Evolutionary conservation across 2,797 vertebrate genomes (phyloP).

Genomic region (Crocidura indochinensis): DNA sequence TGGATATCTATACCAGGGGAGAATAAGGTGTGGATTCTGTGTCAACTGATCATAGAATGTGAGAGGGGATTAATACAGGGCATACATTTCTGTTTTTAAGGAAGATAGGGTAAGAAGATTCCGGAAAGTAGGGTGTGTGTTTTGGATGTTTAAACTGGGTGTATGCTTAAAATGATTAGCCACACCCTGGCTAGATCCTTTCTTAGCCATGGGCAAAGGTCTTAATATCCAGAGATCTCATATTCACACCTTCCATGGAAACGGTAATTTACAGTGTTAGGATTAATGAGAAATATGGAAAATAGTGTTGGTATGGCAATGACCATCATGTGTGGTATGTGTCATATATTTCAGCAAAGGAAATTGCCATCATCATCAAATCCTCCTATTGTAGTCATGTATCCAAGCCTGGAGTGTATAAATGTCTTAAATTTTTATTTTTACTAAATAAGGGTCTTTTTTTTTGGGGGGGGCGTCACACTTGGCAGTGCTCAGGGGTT

Average conservation of each 20-base stretch:
- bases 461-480: too few species aligned
- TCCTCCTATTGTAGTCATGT: not conserved
- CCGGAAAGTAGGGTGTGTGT: too few species aligned
- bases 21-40: too few species aligned
- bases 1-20: too few species aligned
- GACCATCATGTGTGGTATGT: not conserved
- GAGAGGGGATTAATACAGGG: too few species aligned
- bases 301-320: not conserved
- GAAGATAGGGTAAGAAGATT: too few species aligned
- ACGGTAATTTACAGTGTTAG: not conserved
- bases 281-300: slow-evolving; percentile 43
- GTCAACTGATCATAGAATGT: too few species aligned
- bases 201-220: not conserved
- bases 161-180: too few species aligned
- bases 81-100: too few species aligned
- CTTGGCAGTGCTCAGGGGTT: too few species aligned
- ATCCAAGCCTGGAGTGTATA: not conserved
- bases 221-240: not conserved
- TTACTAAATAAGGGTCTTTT: not conserved
- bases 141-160: too few species aligned
- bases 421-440: not conserved
- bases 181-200: not conserved
- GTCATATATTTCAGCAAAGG: not conserved
- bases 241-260: slow-evolving; percentile 11
- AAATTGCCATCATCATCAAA: not conserved